Evolutionary conservation across 1,140 invertebrate genomes (phyloP).

Genomic region (Steinernema feltiae): DNA sequence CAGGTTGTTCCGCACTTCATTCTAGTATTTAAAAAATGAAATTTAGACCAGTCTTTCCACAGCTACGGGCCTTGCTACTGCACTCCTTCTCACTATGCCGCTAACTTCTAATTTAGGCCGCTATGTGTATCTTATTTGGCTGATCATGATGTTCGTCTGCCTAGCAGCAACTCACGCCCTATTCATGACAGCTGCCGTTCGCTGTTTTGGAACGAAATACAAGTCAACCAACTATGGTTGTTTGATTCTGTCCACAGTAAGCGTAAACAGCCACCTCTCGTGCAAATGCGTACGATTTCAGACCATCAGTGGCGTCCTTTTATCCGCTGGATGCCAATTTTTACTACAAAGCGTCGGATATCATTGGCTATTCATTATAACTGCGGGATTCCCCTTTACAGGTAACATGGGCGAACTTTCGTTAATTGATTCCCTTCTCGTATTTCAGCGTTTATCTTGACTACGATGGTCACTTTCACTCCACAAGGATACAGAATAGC

Average conservation of each 20-base stretch:
- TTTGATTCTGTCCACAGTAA: constrained; percentile 54
- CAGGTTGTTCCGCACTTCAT: constrained; percentile 36
- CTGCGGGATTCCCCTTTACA: constrained; percentile 52
- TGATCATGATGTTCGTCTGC: constrained; percentile 42
- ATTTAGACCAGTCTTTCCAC: constrained; percentile 44
- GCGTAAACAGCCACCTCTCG: neutral
- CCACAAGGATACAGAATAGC: constrained; percentile 48
- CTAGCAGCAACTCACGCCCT: constrained; percentile 54
- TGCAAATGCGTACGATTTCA: constrained; percentile 13
- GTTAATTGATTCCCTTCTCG: neutral
- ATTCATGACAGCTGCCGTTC: constrained; percentile 52
- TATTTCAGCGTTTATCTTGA: constrained; percentile 52
- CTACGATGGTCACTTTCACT: constrained; percentile 46
- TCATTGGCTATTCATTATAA: constrained; percentile 52
- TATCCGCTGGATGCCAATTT: constrained; percentile 46
- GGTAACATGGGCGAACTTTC: too few relatives aligned
- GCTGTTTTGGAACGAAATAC: constrained; percentile 50
- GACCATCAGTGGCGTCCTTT: constrained; percentile 48
- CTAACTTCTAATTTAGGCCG: constrained; percentile 46
- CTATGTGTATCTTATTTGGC: constrained; percentile 50
- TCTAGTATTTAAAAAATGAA: neutral
- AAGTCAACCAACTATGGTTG: constrained; percentile 53
- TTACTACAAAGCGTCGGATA: constrained; percentile 49
- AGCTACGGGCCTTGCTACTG: constrained; percentile 48
- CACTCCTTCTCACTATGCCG: constrained; percentile 55